Evolutionary conservation across 2,113 vertebrate genomes (phyloP).

Genomic region (Callionymus lyra): DNA sequence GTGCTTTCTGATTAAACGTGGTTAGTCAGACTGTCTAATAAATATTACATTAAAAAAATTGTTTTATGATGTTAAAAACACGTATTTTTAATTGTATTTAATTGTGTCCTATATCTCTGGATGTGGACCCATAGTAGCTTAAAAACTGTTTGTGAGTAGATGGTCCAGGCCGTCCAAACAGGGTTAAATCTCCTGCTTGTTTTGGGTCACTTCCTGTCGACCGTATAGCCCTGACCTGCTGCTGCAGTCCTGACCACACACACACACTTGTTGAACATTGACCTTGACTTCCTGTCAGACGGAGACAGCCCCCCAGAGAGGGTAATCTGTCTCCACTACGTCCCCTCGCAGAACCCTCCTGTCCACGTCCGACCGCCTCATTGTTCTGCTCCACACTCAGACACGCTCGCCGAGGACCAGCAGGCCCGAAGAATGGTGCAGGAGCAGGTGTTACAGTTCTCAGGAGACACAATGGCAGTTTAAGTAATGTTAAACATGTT

Average conservation of each 20-base stretch:
- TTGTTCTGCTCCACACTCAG: conserved; percentile 42
- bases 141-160: too few species aligned
- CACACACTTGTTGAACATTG: conserved; percentile 46
- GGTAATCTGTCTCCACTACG: conserved; percentile 42
- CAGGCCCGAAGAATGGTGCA: too few species aligned
- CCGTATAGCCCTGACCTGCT: conserved; percentile 59
- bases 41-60: too few species aligned
- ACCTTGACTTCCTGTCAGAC: conserved; percentile 68
- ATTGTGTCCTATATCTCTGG: too few species aligned
- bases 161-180: conserved; percentile 6
- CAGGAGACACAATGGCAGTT: too few species aligned
- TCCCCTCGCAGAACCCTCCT: conserved; percentile 32
- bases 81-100: too few species aligned
- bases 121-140: too few species aligned
- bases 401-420: conserved; percentile 15
- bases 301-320: conserved; percentile 51
- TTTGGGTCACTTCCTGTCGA: conserved; percentile 62
- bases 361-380: conserved; percentile 19
- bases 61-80: too few species aligned
- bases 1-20: too few species aligned
- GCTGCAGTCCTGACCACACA: conserved; percentile 37
- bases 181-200: conserved; percentile 57
- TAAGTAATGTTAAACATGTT: too few species aligned
- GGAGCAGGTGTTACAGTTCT: too few species aligned
- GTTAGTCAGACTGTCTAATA: too few species aligned